Conservation (phyloP, 2,113 vertebrate genomes). For the Megaleporinus macrocephalus region DNA sequence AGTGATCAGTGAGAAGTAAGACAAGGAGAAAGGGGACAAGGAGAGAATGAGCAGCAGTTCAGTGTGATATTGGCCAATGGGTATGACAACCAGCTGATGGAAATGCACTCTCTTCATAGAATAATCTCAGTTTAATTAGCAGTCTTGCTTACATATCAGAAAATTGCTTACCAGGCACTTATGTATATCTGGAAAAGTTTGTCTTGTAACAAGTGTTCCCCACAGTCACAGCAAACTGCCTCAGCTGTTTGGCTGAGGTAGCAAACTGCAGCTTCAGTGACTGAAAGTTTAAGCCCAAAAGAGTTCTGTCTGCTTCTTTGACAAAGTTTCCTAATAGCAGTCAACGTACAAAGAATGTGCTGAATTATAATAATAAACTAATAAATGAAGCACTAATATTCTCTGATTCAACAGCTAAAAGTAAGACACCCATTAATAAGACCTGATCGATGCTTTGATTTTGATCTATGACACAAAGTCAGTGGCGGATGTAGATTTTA, state of each 20-base stretch:
- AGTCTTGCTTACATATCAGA: not conserved
- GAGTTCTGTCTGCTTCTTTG: not conserved
- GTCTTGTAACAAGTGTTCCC: constrained; percentile 4
- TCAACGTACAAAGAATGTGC: not conserved
- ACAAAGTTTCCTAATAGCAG: not conserved
- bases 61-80: not conserved
- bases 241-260: not conserved
- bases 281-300: not conserved
- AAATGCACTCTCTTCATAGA: not conserved
- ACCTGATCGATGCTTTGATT: not conserved
- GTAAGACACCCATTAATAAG: too few species aligned
- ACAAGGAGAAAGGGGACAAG: too few species aligned
- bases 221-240: not conserved
- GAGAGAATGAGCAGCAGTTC: not conserved
- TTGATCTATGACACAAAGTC: constrained; percentile 9
- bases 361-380: not conserved
- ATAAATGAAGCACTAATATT: not conserved
- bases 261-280: not conserved
- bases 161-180: not conserved
- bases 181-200: not conserved
- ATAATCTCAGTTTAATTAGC: constrained; percentile 1
- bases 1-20: not conserved
- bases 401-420: not conserved
- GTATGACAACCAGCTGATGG: not conserved
- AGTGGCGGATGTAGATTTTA: constrained; percentile 23